Evolutionary conservation across 2,113 vertebrate species (phyloP).

Genomic region (Cromileptes altivelis): DNA sequence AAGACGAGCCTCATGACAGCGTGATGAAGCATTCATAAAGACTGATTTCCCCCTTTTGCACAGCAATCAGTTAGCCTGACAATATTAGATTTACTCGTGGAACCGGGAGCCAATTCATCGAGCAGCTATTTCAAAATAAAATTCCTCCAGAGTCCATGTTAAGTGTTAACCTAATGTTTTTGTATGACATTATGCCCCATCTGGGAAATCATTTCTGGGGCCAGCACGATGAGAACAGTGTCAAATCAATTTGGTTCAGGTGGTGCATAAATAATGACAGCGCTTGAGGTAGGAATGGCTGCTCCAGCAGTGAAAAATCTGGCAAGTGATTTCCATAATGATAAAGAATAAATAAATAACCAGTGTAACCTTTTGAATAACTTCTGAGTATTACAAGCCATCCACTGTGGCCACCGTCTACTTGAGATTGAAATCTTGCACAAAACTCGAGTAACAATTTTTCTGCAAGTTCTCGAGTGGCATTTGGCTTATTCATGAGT

Average conservation of each 20-base stretch:
- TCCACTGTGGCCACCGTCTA: neutral
- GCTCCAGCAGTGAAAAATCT: constrained; percentile 4
- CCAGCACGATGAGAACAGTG: constrained; percentile 55
- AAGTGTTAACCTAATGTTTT: constrained; percentile 67
- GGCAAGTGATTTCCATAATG: constrained; percentile 33
- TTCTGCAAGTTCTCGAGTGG: constrained; percentile 40
- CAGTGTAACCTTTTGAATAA: constrained; percentile 44
- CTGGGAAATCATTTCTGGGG: constrained; percentile 67
- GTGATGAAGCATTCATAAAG: neutral
- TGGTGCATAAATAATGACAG: constrained; percentile 54
- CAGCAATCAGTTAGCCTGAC: constrained; percentile 19
- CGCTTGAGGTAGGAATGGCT: neutral
- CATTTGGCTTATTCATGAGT: constrained; percentile 67
- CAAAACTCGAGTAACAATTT: constrained; percentile 30
- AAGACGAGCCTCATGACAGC: neutral
- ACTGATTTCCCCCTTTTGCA: constrained; percentile 23
- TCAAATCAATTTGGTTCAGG: constrained; percentile 57
- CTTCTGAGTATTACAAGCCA: constrained; percentile 3
- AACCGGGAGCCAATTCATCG: constrained; percentile 32
- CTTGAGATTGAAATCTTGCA: constrained; percentile 47
- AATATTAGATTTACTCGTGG: constrained; percentile 31
- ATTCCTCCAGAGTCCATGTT: constrained; percentile 44
- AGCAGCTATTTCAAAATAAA: constrained; percentile 54
- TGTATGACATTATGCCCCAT: constrained; percentile 61
- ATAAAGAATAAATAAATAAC: constrained; percentile 49